These are phyloP conservation scores for Bellardia pandia DNA, from an alignment of 2,888 invertebrate species.

Conservation along the genomic window DNA sequence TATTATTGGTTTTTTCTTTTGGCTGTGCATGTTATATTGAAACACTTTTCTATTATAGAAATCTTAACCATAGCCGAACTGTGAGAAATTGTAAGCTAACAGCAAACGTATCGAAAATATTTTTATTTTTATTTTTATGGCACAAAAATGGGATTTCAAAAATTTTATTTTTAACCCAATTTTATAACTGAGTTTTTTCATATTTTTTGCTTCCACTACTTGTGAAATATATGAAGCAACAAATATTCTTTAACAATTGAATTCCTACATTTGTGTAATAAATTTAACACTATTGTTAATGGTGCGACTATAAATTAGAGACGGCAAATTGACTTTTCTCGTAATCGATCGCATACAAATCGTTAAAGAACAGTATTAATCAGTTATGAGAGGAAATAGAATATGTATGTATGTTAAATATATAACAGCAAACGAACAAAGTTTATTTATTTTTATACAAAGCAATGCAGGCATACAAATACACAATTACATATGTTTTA, in stretches of 20 bases:
- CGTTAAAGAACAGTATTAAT: slow-evolving; percentile 26
- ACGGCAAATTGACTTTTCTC: slow-evolving; percentile 39
- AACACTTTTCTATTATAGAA: slow-evolving; percentile 52
- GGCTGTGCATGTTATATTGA: slow-evolving; percentile 29
- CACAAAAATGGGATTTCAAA: slow-evolving; percentile 47
- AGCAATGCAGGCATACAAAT: too few species aligned
- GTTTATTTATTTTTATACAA: too few species aligned
- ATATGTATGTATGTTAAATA: too few species aligned
- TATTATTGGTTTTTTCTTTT: slow-evolving; percentile 46
- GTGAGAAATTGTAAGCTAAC: slow-evolving; percentile 43
- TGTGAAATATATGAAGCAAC: slow-evolving; percentile 33
- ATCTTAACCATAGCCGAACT: slow-evolving; percentile 33
- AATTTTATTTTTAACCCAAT: slow-evolving; percentile 48
- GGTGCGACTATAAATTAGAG: slow-evolving; percentile 46
- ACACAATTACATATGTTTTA: background rate
- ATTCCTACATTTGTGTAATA: slow-evolving; percentile 34
- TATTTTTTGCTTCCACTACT: background rate
- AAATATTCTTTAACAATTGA: slow-evolving; percentile 40
- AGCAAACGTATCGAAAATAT: slow-evolving; percentile 23
- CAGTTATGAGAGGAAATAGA: slow-evolving; percentile 8
- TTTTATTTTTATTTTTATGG: slow-evolving; percentile 49
- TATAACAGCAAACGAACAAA: too few species aligned
- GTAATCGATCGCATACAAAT: slow-evolving; percentile 38
- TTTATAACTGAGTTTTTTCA: slow-evolving; percentile 20
- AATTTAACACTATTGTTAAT: slow-evolving; percentile 53